Base-by-base conservation (phyloP, 2,113 vertebrate genomes). In the Rafetus swinhoei region DNA sequence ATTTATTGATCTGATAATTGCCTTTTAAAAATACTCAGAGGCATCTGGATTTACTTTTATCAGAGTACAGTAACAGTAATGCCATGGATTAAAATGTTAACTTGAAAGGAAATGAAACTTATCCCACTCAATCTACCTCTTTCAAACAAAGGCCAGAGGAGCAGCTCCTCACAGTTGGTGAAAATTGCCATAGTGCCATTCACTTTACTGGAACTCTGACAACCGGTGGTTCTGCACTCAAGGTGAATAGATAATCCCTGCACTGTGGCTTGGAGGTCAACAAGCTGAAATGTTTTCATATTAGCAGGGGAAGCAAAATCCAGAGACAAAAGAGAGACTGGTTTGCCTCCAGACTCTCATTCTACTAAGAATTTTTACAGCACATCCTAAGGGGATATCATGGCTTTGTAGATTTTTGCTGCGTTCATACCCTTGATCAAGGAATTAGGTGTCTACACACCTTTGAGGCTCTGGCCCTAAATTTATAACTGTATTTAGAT, bases 351-450 rank as follows among this genome's bases (percentile, higher is more conserved):
- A 60, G 32, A 19, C 24, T 87, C 25, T 80, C 39, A 35, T 22
- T 16, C 1, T 3, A 14, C 19, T 82, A 53, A 50, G 84, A 29
- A 54, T 52, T 5, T 14, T 10, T 77, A 59, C 15, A 69, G 16
- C 7, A 3, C 16, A 3, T 24, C 32, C 24, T 13, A 53, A 0
- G 1, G 4, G 52, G 24, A 2, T 9, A 13, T 35, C 69, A 27
- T 84, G 77, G 54, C 12, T 82, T 84, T 29, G 11, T 52, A 5
- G 29, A 18, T 77, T 55, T 79, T 24, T 80, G 8, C n/a, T 57
- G 16, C 90, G 19, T 27, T 18, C 83, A 18, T 74, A 4, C 4
- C 3, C n/a, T 16, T 1, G 13, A 35, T 69, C 65, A n/a, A 60
- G 16, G 32, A 69, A 32, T n/a, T 69, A 69, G 32, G 9, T 35